Percentiles rank a stretch among this genome's conserved stretches.
phyloP scores from a whole-genome alignment of 2,888 invertebrate species.

The Ormyrus thymus region DNA sequence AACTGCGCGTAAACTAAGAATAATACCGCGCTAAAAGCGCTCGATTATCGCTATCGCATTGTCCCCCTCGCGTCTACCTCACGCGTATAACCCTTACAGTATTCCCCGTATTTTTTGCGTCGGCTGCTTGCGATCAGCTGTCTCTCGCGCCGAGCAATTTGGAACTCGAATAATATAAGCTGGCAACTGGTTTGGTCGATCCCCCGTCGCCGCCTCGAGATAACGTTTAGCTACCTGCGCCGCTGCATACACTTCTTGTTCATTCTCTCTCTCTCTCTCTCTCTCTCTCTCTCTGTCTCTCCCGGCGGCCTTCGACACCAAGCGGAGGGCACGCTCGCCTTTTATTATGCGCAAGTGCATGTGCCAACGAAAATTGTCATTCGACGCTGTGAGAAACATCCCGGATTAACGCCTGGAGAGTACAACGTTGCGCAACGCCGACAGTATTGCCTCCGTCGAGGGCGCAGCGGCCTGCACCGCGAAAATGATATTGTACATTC shows the following conservation, averaged over 20 bases:
- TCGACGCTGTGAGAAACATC: background rate
- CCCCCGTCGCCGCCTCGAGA: constrained; percentile 38
- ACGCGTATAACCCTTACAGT: background rate
- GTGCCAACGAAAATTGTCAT: background rate
- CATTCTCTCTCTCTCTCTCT: no score
- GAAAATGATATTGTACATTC: background rate
- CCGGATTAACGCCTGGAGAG: no score
- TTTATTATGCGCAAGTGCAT: background rate
- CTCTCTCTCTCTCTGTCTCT: constrained; percentile 9
- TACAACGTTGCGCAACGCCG: no score
- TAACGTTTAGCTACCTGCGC: constrained; percentile 46
- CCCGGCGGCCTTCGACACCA: background rate
- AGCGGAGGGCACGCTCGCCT: background rate
- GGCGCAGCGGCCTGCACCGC: no score
- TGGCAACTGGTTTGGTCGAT: constrained; percentile 42
- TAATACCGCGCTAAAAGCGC: background rate
- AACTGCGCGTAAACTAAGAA: background rate
- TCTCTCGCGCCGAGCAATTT: constrained; percentile 24
- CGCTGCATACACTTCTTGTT: background rate
- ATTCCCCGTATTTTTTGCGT: background rate
- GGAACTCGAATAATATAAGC: constrained; percentile 33
- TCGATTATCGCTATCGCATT: constrained; percentile 30
- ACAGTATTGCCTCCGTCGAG: no score
- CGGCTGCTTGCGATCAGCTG: constrained; percentile 34
- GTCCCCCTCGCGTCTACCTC: constrained; percentile 14